These are phyloP conservation scores for Xenopus tropicalis DNA, from an alignment of 2,113 vertebrate species.

Conservation along the genomic window UCB_Xtro_10.0 CM004443.2:138130001-138130500, in stretches of 20 bases:
- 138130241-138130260: slow-evolving; percentile 5
- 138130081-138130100: too few species aligned
- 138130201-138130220: slow-evolving; percentile 29
- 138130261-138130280: slow-evolving; percentile 34
- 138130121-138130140: not conserved
- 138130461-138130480: too few species aligned
- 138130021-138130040: too few species aligned
- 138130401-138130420: too few species aligned
- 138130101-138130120: not conserved
- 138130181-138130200: slow-evolving; percentile 27
- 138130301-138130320: slow-evolving; percentile 1
- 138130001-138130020: too few species aligned
- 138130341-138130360: not conserved
- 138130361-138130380: too few species aligned
- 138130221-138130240: not conserved
- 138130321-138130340: not conserved
- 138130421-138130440: too few species aligned
- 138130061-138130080: too few species aligned
- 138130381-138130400: not conserved
- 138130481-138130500: too few species aligned
- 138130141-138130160: too few species aligned
- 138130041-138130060: too few species aligned
- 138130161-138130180: slow-evolving; percentile 14
- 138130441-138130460: too few species aligned
- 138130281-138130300: slow-evolving; percentile 25